Evolutionary conservation across 2,888 invertebrate species (phyloP).

Genomic region (Eilema griseolum): DNA sequence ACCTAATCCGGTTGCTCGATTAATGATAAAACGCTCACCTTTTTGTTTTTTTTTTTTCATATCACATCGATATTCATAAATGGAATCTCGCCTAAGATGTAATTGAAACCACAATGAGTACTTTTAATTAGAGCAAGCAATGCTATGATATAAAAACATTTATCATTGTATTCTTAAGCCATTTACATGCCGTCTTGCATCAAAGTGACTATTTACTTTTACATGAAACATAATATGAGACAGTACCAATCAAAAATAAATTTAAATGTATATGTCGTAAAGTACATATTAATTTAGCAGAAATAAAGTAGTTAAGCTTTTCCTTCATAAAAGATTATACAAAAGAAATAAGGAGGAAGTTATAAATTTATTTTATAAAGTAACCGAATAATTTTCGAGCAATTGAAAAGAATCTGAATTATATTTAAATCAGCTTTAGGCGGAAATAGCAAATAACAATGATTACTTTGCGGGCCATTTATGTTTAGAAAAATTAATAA

Average conservation of each 20-base stretch:
- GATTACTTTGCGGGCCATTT: conserved; percentile 11
- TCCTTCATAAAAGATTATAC: background rate
- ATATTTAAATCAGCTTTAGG: conserved; percentile 13
- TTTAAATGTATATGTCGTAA: background rate
- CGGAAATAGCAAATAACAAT: conserved; percentile 15
- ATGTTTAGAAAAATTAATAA: conserved; percentile 9
- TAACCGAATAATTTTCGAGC: background rate
- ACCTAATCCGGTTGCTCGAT: no score
- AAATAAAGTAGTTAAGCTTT: background rate
- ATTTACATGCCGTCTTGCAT: background rate
- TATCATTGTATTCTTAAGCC: background rate
- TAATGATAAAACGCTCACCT: no score
- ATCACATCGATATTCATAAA: background rate
- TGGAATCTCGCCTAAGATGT: background rate
- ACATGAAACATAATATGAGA: background rate
- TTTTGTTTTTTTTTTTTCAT: no score
- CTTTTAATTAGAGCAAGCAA: background rate
- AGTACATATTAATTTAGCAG: background rate
- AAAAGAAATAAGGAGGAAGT: background rate
- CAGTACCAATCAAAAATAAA: background rate
- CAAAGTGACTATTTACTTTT: background rate
- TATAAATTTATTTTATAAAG: background rate
- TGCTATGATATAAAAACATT: background rate
- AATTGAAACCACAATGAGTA: background rate
- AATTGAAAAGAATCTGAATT: background rate